Percentiles rank a stretch among this genome's conserved stretches.
These are phyloP conservation scores for Stictonetta naevosa DNA, from an alignment of 2,113 vertebrate genomes.

Conservation along the genomic window DNA sequence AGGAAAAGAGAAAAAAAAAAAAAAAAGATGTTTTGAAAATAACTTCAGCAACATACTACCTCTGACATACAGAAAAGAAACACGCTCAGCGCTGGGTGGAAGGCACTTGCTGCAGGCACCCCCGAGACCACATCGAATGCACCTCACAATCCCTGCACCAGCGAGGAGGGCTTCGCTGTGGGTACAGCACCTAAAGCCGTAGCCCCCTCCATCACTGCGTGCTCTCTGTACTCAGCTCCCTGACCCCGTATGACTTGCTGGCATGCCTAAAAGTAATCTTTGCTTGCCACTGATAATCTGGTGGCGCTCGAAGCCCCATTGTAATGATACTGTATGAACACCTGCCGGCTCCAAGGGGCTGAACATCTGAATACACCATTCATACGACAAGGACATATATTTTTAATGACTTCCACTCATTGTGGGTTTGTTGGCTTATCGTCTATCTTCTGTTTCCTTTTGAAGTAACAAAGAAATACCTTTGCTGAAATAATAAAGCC, in stretches of 20 bases:
- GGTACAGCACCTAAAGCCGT: not conserved
- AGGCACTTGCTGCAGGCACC: not conserved
- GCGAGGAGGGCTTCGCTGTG: too few relatives aligned
- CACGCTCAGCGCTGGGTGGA: fast-evolving
- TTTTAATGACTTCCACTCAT: conserved; percentile 63
- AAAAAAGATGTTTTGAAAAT: not conserved
- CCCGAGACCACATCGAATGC: not conserved
- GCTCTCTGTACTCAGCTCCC: not conserved
- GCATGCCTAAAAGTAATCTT: not conserved
- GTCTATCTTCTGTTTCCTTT: conserved; percentile 37
- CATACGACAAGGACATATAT: conserved; percentile 29
- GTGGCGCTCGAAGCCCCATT: not conserved
- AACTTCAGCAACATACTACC: conserved; percentile 53
- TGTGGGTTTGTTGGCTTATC: conserved; percentile 56
- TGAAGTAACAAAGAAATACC: conserved; percentile 55
- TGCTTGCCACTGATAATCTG: not conserved
- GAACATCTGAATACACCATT: not conserved
- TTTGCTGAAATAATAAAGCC: conserved; percentile 32
- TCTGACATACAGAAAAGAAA: conserved; percentile 62
- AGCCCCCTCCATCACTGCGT: not conserved
- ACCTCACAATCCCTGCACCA: not conserved
- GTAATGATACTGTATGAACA: not conserved
- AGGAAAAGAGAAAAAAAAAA: fast-evolving
- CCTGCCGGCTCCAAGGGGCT: conserved; percentile 23
- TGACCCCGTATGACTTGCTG: not conserved